Evolutionary conservation across 2,888 invertebrate genomes (phyloP).

Genomic region (Monoplex corrugatus): DNA sequence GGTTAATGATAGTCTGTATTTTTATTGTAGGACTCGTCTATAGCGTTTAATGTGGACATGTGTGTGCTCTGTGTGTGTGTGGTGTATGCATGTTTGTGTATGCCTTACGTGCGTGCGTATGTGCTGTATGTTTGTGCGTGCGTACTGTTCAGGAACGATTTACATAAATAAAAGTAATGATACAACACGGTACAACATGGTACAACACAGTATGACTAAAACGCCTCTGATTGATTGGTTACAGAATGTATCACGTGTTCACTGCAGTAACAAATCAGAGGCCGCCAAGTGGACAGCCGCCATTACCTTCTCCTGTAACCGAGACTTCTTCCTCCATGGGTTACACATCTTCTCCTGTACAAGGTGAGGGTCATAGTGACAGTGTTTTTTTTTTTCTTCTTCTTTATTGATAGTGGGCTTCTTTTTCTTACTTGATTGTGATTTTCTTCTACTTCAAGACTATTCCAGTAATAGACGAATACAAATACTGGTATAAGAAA

Average conservation of each 20-base stretch:
- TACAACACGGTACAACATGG: too few relatives aligned
- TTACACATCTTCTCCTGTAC: slow-evolving; percentile 44
- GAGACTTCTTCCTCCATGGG: slow-evolving; percentile 45
- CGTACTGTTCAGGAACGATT: too few relatives aligned
- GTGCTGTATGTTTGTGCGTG: too few relatives aligned
- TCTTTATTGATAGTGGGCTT: too few relatives aligned
- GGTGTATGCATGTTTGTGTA: too few relatives aligned
- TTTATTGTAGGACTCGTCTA: too few relatives aligned
- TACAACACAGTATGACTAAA: too few relatives aligned
- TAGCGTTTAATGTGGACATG: background rate
- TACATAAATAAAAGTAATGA: too few relatives aligned
- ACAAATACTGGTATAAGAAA: background rate
- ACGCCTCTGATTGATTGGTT: background rate
- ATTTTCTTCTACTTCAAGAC: too few relatives aligned
- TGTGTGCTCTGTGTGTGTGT: background rate
- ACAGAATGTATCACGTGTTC: slow-evolving; percentile 37
- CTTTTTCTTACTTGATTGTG: too few relatives aligned
- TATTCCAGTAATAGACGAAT: background rate
- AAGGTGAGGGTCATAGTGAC: background rate
- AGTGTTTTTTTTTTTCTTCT: background rate
- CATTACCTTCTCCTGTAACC: slow-evolving; percentile 43
- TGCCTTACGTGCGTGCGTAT: too few relatives aligned
- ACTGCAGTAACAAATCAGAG: slow-evolving; percentile 31
- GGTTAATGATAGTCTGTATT: too few relatives aligned
- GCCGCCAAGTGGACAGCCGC: slow-evolving; percentile 41